Evolutionary conservation across 2,888 invertebrate species (phyloP).

Genomic region (Hermaeophaga mercurialis): DNA sequence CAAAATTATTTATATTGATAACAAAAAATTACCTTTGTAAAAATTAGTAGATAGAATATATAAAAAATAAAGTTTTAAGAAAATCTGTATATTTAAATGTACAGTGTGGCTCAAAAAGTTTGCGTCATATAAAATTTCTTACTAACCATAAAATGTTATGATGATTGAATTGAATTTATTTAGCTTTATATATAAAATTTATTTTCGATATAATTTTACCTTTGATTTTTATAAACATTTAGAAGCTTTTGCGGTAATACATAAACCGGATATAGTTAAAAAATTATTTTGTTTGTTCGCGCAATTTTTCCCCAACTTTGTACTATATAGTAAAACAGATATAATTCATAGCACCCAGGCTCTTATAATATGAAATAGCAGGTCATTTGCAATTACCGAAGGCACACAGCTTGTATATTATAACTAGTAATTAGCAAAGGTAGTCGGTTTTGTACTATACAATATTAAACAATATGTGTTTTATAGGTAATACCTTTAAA

Average conservation of each 20-base stretch:
- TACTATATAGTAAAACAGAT: conserved; percentile 50
- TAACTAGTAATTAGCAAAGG: conserved; percentile 61
- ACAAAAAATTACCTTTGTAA: too few species aligned
- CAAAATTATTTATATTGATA: too few species aligned
- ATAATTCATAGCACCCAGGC: conserved; percentile 57
- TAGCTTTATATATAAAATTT: too few species aligned
- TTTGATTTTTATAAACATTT: neutral
- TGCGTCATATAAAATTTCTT: too few species aligned
- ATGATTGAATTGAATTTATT: too few species aligned
- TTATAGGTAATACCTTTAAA: conserved; percentile 23
- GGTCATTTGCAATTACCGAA: conserved; percentile 77
- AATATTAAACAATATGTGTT: conserved; percentile 54
- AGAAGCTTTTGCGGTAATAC: neutral
- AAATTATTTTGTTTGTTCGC: too few species aligned
- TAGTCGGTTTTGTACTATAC: conserved; percentile 59
- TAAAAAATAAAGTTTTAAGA: too few species aligned
- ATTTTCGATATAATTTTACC: neutral
- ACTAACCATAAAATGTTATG: neutral
- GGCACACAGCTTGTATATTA: conserved; percentile 74
- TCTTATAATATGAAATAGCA: conserved; percentile 58
- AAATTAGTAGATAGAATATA: neutral
- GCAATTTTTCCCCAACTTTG: conserved; percentile 18
- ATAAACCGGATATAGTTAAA: too few species aligned
- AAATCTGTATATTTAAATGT: too few species aligned
- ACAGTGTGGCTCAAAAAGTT: too few species aligned